Conservation (phyloP, 2,113 vertebrate species). For the Megaptera novaeangliae region DNA sequence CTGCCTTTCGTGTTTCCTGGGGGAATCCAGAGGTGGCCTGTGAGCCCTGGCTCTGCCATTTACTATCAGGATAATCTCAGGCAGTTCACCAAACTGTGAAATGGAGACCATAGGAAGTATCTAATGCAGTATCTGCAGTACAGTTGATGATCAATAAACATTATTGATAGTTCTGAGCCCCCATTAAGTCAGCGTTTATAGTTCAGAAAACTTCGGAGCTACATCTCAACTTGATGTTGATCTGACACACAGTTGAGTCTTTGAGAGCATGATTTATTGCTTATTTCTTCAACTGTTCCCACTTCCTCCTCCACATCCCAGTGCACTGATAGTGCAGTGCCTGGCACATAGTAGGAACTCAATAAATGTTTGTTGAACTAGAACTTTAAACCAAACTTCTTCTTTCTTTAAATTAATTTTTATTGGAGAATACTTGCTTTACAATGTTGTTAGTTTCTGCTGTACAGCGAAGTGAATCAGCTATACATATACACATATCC, state of each 20-base stretch:
- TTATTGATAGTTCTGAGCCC: not conserved
- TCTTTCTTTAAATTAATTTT: too few relatives aligned
- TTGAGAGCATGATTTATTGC: not conserved
- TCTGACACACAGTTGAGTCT: not conserved
- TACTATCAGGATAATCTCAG: not conserved
- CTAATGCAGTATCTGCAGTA: not conserved
- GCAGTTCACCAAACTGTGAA: not conserved
- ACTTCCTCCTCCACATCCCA: fast-evolving
- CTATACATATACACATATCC: too few relatives aligned
- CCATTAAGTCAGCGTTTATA: not conserved
- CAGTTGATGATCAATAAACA: not conserved
- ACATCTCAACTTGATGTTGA: not conserved
- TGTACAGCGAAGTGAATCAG: too few relatives aligned
- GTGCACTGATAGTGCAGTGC: not conserved
- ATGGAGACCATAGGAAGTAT: not conserved
- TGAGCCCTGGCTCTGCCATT: not conserved
- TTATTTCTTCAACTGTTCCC: not conserved
- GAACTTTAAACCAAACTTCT: not conserved
- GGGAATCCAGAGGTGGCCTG: not conserved
- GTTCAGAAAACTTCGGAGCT: not conserved
- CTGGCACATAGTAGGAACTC: not conserved
- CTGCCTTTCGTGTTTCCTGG: not conserved
- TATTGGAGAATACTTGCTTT: too few relatives aligned
- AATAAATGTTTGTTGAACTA: not conserved
- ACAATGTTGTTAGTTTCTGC: too few relatives aligned